Percentiles rank a stretch among this genome's conserved stretches.
phyloP scores from a whole-genome alignment of 1,140 invertebrate species.

The Brachionus koreanus region DNA sequence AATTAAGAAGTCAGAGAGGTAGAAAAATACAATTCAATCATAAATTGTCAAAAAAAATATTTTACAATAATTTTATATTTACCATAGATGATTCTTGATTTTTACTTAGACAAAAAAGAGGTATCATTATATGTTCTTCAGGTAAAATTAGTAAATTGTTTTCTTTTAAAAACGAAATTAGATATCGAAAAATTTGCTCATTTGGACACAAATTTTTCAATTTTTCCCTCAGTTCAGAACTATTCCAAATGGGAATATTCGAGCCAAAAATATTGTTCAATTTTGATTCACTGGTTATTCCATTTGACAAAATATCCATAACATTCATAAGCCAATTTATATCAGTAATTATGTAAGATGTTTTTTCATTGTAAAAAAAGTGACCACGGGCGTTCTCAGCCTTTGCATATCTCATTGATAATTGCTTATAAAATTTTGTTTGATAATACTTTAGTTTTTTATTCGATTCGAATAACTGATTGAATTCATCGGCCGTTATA shows the following conservation, averaged over 20 bases:
- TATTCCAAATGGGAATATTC: not conserved
- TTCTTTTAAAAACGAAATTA: not conserved
- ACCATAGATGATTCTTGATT: not conserved
- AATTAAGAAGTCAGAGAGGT: too few species aligned
- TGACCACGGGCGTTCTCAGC: not conserved
- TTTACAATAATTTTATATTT: not conserved
- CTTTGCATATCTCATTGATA: not conserved
- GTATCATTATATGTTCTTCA: not conserved
- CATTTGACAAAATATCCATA: not conserved
- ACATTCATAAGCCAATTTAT: not conserved
- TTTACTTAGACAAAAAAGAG: not conserved
- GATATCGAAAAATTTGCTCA: not conserved
- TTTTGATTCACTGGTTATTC: not conserved
- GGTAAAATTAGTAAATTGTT: not conserved
- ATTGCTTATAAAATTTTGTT: not conserved
- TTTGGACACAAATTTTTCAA: not conserved
- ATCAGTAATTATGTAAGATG: not conserved
- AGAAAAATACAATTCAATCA: too few species aligned
- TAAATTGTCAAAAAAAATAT: too few species aligned
- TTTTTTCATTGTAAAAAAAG: not conserved
- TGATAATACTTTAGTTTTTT: not conserved
- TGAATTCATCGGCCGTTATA: not conserved
- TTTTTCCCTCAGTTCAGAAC: not conserved
- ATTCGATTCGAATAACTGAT: not conserved
- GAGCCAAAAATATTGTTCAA: not conserved